Percentiles rank a stretch among this genome's conserved stretches.
phyloP scores from a whole-genome alignment of 2,113 vertebrate genomes.

The Tapirus terrestris region DNA sequence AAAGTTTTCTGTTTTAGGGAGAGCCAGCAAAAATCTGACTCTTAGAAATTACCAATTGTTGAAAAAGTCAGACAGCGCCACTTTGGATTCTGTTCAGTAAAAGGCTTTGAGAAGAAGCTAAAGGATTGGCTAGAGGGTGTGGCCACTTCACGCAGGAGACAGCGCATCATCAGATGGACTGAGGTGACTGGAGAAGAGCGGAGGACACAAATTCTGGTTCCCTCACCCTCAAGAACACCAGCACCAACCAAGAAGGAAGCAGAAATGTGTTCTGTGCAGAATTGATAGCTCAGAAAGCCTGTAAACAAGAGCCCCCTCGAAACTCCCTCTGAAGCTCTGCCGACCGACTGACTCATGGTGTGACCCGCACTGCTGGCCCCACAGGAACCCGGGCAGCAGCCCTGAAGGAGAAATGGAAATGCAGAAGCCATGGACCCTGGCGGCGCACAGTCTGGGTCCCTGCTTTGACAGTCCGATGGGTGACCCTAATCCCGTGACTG shows the following conservation, averaged over 20 bases:
- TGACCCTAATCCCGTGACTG: neutral
- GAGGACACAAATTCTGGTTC: neutral
- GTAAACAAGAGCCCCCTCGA: neutral
- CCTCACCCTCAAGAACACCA: neutral
- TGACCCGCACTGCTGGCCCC: rapidly evolving
- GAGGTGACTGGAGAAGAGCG: neutral
- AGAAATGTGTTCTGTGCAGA: neutral
- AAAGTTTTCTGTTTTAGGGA: neutral
- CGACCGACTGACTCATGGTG: neutral
- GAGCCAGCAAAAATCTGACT: neutral
- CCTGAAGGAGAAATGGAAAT: neutral
- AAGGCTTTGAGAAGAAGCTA: neutral
- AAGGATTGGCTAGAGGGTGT: neutral
- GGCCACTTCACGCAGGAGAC: neutral
- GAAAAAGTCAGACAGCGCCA: neutral
- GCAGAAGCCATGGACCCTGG: neutral
- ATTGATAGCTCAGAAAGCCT: neutral
- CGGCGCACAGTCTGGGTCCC: neutral
- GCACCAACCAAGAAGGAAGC: neutral
- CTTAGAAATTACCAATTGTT: neutral
- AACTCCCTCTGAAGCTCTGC: neutral
- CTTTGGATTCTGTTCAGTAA: neutral
- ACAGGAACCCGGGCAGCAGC: neutral
- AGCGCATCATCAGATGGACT: neutral
- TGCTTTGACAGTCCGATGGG: neutral